Base-by-base conservation (phyloP, 2,797 vertebrate genomes). In the Hylomyscus alleni region DNA sequence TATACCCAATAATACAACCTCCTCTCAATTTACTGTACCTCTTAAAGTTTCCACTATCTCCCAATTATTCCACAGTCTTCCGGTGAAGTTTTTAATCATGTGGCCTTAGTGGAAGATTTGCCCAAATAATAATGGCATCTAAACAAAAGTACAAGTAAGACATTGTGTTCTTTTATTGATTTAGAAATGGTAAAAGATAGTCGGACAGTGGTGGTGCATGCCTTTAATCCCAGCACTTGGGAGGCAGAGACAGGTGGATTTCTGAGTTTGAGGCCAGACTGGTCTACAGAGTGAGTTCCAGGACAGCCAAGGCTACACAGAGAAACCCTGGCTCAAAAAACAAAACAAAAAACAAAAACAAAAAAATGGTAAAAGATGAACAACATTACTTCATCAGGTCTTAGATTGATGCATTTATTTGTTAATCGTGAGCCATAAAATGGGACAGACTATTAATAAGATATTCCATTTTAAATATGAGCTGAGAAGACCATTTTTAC, bases 361-460 rank as follows among this genome's bases (percentile, higher is more conserved):
- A n/a, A n/a, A n/a, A 88, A 92, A 67, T 77, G n/a, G 37, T 8
- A 85, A 4, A 84, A 75, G 26, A 82, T 72, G 44, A 95, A 34
- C 76, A 89, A 31, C 15, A 95, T 89, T 93, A 89, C 44, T 86
- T 13, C 15, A 87, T 86, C 26, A 76, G 29, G 81, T 7, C 17
- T 77, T 44, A 44, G 31, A 29, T 15, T 13, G 19, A 60, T 44
- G 34, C 31, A 26, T 72, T 58, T 58, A 14, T 81, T 54, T 65
- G 20, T 62, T 90, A 80, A 89, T 60, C 4, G 44, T 80, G 31
- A 95, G 60, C 31, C 47, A 44, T 44, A 37, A 94, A 62, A 67
- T 10, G 17, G 26, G 56, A 8, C 1, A 78, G 22, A 88, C 56
- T 82, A 89, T 90, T 56, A 47, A 11, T 88, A 89, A 96, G 58